These are phyloP conservation scores for Abscondita cerata DNA, from an alignment of 2,888 invertebrate species.

Conservation along the genomic window DNA sequence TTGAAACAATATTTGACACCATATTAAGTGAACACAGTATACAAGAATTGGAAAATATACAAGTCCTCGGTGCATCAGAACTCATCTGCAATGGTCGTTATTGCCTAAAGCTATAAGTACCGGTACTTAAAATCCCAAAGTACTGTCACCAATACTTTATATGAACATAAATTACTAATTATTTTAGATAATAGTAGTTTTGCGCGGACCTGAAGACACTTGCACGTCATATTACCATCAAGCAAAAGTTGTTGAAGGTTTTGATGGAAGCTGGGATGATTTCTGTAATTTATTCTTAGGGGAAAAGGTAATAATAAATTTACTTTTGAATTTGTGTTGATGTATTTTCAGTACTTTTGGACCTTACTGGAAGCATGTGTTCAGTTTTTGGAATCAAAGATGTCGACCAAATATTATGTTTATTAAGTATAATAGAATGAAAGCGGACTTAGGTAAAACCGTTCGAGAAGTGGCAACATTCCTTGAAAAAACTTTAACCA, in stretches of 20 bases:
- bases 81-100: no score
- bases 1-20: no score
- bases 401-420: background rate
- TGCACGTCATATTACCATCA: slow-evolving; percentile 90
- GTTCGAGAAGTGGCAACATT: background rate
- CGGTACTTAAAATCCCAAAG: background rate
- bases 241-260: slow-evolving; percentile 68
- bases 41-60: no score
- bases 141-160: background rate
- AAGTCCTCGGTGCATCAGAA: background rate
- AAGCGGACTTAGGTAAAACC: background rate
- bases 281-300: slow-evolving; percentile 78
- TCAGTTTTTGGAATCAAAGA: background rate
- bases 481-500: background rate
- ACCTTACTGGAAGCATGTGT: background rate
- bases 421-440: background rate
- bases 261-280: slow-evolving; percentile 70
- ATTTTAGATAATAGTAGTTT: background rate
- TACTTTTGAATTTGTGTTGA: background rate
- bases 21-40: no score
- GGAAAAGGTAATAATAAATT: slow-evolving; percentile 58
- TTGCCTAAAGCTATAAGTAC: background rate
- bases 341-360: background rate
- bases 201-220: slow-evolving; percentile 86
- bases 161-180: no score